These are phyloP conservation scores for Drosophila jambulina DNA, from an alignment of 1,140 invertebrate species.

Conservation along the genomic window DNA sequence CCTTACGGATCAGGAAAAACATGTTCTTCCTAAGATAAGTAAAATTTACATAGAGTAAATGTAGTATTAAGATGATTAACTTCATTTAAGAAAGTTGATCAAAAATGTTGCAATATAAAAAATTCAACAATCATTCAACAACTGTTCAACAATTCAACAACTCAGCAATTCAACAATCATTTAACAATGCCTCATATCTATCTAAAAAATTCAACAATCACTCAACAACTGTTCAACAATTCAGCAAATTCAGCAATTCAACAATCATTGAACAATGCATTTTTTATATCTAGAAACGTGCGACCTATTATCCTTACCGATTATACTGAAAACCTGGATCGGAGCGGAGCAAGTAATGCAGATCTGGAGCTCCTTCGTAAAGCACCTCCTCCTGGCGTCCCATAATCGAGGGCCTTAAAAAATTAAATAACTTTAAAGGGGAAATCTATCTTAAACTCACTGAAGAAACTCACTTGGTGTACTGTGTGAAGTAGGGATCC, in stretches of 20 bases:
- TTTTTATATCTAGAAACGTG: too few species aligned
- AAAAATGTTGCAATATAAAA: too few species aligned
- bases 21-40: slow-evolving; percentile 57
- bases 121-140: background rate
- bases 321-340: slow-evolving; percentile 86
- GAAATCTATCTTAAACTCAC: background rate
- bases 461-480: slow-evolving; percentile 58
- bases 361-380: slow-evolving; percentile 86
- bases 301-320: slow-evolving; percentile 53
- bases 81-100: too few species aligned
- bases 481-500: slow-evolving; percentile 75
- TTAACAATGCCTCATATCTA: too few species aligned
- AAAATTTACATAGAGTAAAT: background rate
- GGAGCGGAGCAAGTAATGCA: slow-evolving; percentile 86
- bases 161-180: background rate
- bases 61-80: background rate
- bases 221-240: background rate
- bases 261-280: background rate
- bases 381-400: slow-evolving; percentile 87
- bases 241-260: too few species aligned
- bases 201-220: background rate
- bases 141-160: background rate
- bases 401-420: slow-evolving; percentile 87
- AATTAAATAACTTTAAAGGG: background rate
- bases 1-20: slow-evolving; percentile 47